These are phyloP conservation scores for Cettia cetti DNA, from an alignment of 2,113 vertebrate genomes.

Conservation along the genomic window DNA sequence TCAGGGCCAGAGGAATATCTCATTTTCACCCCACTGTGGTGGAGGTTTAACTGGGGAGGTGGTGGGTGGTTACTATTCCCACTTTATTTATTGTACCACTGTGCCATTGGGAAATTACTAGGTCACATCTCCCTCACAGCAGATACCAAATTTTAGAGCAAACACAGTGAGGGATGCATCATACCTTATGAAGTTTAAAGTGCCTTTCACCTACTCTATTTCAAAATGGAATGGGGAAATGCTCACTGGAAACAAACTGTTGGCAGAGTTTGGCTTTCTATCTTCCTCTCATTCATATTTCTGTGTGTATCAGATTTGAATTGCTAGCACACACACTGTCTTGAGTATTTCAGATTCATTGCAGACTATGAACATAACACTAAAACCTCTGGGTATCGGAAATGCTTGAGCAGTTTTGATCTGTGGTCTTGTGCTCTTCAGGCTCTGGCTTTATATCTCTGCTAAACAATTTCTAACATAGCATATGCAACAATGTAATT, in stretches of 20 bases:
- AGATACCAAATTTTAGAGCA: neutral
- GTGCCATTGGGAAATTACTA: neutral
- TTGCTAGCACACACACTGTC: neutral
- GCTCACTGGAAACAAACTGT: neutral
- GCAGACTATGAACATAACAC: neutral
- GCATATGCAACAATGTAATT: slow-evolving; percentile 2
- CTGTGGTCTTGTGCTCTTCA: neutral
- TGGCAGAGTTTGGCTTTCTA: neutral
- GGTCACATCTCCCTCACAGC: neutral
- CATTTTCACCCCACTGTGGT: neutral
- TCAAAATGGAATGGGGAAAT: neutral
- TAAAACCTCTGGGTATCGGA: slow-evolving; percentile 7
- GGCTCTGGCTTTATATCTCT: neutral
- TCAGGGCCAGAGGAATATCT: neutral
- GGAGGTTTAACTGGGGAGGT: neutral
- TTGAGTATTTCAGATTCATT: neutral
- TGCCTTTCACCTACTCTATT: neutral
- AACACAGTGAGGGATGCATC: neutral
- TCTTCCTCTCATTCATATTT: neutral
- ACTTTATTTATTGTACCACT: neutral
- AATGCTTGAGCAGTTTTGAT: slow-evolving; percentile 31
- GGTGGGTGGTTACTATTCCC: neutral
- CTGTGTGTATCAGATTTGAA: neutral
- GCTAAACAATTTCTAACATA: slow-evolving; percentile 48
- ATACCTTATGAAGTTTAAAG: neutral